Evolutionary conservation across 1,140 invertebrate genomes (phyloP).

Genomic region (Drosophila micromelanica): DNA sequence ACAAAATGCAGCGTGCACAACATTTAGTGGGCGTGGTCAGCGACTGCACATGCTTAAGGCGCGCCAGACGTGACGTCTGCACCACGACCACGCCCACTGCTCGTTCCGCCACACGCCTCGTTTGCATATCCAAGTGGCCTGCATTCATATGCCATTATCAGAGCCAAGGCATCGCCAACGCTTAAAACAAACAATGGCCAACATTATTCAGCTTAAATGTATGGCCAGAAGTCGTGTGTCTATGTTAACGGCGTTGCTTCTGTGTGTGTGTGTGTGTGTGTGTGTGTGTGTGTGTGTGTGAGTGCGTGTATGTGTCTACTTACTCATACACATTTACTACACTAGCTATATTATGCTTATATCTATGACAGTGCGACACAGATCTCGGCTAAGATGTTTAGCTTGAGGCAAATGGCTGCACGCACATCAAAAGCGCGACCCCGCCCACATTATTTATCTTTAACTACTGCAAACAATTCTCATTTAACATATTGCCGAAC

Average conservation of each 20-base stretch:
- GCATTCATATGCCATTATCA: constrained; percentile 79
- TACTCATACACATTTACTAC: neutral
- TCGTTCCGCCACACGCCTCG: constrained; percentile 34
- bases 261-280: neutral
- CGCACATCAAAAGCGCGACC: constrained; percentile 49
- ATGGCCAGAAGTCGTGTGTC: constrained; percentile 50
- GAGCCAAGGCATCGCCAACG: constrained; percentile 71
- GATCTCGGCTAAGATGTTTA: constrained; percentile 53
- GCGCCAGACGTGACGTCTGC: constrained; percentile 58
- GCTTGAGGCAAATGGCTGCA: constrained; percentile 34
- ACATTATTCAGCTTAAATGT: constrained; percentile 59
- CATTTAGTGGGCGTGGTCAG: constrained; percentile 64
- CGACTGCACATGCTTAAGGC: constrained; percentile 42
- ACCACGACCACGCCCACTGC: constrained; percentile 35
- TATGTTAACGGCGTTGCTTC: constrained; percentile 13
- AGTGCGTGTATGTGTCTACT: constrained; percentile 2
- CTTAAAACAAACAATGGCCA: constrained; percentile 77
- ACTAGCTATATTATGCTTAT: constrained; percentile 10
- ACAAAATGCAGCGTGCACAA: constrained; percentile 64
- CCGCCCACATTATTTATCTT: constrained; percentile 50
- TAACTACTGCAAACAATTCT: constrained; percentile 51
- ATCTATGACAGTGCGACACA: constrained; percentile 44
- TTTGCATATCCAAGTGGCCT: constrained; percentile 76
- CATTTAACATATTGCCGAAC: constrained; percentile 38
- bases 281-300: constrained; percentile 3